These are phyloP conservation scores for Magallana angulata DNA, from an alignment of 1,140 invertebrate species.

Conservation along the genomic window DNA sequence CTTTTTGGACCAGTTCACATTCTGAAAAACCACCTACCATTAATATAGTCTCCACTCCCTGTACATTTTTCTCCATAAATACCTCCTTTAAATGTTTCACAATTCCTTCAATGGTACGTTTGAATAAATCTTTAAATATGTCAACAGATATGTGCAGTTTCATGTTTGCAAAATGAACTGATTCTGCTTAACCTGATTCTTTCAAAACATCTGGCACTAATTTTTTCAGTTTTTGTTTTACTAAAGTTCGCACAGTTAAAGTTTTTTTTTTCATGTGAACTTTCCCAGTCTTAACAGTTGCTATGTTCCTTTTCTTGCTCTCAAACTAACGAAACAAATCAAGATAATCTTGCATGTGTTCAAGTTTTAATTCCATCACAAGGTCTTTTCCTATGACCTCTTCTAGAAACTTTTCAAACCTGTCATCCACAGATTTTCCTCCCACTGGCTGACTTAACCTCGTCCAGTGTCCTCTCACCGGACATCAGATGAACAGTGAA, in stretches of 20 bases:
- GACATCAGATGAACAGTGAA: constrained; percentile 53
- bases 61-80: constrained; percentile 34
- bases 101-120: constrained; percentile 42
- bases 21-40: constrained; percentile 61
- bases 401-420: too few relatives aligned
- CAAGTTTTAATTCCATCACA: constrained; percentile 22
- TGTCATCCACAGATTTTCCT: too few relatives aligned
- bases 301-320: constrained; percentile 49
- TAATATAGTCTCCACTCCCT: constrained; percentile 49
- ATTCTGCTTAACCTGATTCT: background rate
- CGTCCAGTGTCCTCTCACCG: constrained; percentile 36
- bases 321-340: constrained; percentile 59
- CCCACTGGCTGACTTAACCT: too few relatives aligned
- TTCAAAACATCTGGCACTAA: background rate
- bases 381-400: too few relatives aligned
- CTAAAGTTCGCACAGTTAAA: background rate
- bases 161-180: constrained; percentile 32
- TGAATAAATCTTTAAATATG: constrained; percentile 36
- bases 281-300: constrained; percentile 35
- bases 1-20: constrained; percentile 51
- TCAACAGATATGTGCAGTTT: constrained; percentile 18
- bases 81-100: constrained; percentile 50
- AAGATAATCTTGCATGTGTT: constrained; percentile 50
- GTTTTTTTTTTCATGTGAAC: constrained; percentile 48
- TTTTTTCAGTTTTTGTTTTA: constrained; percentile 17